phyloP scores from a whole-genome alignment of 2,113 vertebrate genomes.

The Coryphaenoides rupestris region DNA sequence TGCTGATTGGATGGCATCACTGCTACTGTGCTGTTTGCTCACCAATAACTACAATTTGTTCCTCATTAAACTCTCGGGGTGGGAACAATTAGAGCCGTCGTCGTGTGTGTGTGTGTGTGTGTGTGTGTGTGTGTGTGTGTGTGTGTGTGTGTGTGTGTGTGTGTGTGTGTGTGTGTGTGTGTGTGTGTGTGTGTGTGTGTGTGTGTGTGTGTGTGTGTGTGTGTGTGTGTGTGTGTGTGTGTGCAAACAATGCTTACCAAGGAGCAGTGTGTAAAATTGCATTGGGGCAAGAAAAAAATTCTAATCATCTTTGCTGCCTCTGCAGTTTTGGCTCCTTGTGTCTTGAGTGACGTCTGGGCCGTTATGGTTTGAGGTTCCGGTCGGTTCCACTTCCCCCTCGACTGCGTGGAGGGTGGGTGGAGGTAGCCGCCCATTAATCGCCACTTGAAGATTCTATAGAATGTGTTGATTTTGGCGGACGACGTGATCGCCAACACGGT shows the following conservation, averaged over 20 bases:
- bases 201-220: too few species aligned
- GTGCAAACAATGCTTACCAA: slow-evolving; percentile 58
- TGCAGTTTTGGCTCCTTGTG: slow-evolving; percentile 56
- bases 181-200: neutral
- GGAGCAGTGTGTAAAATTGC: too few species aligned
- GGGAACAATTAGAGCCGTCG: slow-evolving; percentile 64
- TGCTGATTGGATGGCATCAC: slow-evolving; percentile 46
- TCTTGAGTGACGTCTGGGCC: too few species aligned
- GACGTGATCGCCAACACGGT: too few species aligned
- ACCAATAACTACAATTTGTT: slow-evolving; percentile 67
- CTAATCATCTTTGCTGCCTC: slow-evolving; percentile 49
- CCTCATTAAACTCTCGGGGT: slow-evolving; percentile 66
- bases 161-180: slow-evolving; percentile 6
- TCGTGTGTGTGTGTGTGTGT: too few species aligned
- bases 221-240: too few species aligned
- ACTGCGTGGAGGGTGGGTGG: slow-evolving; percentile 64
- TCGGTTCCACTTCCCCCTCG: too few species aligned
- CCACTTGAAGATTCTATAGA: slow-evolving; percentile 50
- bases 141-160: neutral
- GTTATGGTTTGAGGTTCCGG: too few species aligned
- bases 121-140: too few species aligned
- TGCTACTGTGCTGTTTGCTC: slow-evolving; percentile 57
- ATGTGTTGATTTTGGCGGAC: slow-evolving; percentile 38
- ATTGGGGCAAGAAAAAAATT: slow-evolving; percentile 59
- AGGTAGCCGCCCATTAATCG: slow-evolving; percentile 65